A percentile compares a stretch with the other conserved stretches of the same genome.
phyloP scores from a whole-genome alignment of 2,797 vertebrate species.

The Triplophysa bombifrons region DNA sequence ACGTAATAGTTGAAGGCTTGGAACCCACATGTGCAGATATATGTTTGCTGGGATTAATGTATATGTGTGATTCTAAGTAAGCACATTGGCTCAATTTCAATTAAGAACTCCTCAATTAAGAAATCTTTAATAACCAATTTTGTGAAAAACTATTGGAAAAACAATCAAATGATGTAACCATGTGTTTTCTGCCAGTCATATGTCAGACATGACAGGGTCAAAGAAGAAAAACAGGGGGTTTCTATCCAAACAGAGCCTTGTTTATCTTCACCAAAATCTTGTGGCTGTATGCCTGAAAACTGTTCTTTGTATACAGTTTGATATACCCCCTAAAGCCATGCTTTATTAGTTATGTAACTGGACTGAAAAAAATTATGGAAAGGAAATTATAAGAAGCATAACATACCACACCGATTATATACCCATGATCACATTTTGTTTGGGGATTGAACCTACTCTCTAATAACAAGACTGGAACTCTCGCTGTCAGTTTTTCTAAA shows the following conservation, averaged over 20 bases:
- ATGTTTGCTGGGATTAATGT: neutral
- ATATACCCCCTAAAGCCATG: neutral
- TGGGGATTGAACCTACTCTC: conserved; percentile 15
- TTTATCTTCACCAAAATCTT: conserved; percentile 24
- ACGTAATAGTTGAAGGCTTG: neutral
- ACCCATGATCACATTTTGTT: conserved; percentile 3
- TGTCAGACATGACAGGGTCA: conserved; percentile 7
- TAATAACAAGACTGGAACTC: conserved; percentile 27
- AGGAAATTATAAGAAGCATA: neutral
- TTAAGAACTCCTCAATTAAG: neutral
- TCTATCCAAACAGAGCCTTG: conserved; percentile 30
- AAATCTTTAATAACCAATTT: neutral
- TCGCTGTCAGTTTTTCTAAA: conserved; percentile 58
- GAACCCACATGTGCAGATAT: neutral
- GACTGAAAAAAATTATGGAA: neutral
- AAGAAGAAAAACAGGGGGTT: conserved; percentile 1
- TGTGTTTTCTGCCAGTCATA: conserved; percentile 1
- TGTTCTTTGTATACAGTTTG: neutral
- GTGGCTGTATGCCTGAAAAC: neutral
- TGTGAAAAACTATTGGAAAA: conserved; percentile 11
- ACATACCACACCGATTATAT: neutral
- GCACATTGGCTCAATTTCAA: conserved; percentile 5
- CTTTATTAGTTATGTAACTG: neutral
- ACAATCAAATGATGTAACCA: conserved; percentile 22
- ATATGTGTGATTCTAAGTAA: neutral